These are phyloP conservation scores for Chloroceryle amazona DNA, from an alignment of 2,797 vertebrate genomes.

Conservation along the genomic window DNA sequence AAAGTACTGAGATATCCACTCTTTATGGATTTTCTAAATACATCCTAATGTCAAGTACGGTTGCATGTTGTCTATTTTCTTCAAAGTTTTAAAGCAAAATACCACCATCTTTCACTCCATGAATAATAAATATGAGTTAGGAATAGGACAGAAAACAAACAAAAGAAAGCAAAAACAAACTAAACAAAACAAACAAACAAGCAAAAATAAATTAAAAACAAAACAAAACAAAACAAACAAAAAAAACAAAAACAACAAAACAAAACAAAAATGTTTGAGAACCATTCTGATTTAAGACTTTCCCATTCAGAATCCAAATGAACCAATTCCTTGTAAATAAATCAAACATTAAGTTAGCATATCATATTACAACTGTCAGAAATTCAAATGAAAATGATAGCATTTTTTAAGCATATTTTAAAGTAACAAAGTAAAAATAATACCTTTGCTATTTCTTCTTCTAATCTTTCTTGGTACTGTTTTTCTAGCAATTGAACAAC, in stretches of 20 bases:
- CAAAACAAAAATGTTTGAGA: background rate
- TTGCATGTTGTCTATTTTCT: background rate
- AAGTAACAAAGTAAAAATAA: background rate
- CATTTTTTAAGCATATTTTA: background rate
- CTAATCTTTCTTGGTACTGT: conserved; percentile 86
- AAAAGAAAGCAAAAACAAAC: too few species aligned
- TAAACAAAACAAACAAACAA: background rate
- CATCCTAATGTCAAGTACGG: background rate
- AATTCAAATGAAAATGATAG: background rate
- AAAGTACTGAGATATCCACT: background rate
- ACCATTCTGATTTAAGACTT: background rate
- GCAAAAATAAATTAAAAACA: too few species aligned
- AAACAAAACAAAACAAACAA: background rate
- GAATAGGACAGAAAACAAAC: background rate
- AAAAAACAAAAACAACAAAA: background rate
- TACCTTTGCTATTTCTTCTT: conserved; percentile 96
- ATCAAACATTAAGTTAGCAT: background rate
- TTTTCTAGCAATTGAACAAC: conserved; percentile 77
- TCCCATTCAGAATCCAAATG: background rate
- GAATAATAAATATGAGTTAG: background rate
- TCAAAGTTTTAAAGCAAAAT: background rate
- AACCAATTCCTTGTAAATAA: background rate
- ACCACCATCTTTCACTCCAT: background rate
- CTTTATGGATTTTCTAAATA: background rate
- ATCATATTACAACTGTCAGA: background rate